phyloP scores from a whole-genome alignment of 2,888 invertebrate species.

The Platycnemis pennipes region DNA sequence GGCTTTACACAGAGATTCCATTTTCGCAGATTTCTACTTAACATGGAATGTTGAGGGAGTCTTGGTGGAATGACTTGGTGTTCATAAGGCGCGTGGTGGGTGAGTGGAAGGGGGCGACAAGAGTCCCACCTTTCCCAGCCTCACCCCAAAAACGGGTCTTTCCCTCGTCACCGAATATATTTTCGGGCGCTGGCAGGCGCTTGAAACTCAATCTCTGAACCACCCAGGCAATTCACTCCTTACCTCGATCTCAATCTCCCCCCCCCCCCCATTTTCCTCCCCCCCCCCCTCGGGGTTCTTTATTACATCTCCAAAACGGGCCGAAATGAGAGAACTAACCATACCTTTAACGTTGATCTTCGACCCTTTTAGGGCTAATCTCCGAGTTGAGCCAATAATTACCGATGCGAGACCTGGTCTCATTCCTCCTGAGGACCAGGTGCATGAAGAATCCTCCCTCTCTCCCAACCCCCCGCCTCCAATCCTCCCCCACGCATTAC shows the following conservation, averaged over 20 bases:
- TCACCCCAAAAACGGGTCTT: neutral
- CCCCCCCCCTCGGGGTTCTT: neutral
- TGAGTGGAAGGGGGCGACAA: neutral
- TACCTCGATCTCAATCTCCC: too few species aligned
- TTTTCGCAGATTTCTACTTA: neutral
- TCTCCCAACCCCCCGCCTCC: neutral
- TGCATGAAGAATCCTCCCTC: neutral
- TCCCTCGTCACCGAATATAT: neutral
- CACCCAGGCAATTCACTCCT: neutral
- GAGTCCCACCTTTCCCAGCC: neutral
- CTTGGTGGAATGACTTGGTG: neutral
- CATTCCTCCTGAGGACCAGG: neutral
- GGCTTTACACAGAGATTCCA: neutral
- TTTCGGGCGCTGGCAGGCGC: neutral
- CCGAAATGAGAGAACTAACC: constrained; percentile 1
- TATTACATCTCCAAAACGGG: constrained; percentile 32
- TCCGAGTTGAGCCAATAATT: constrained; percentile 14
- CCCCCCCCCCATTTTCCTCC: neutral
- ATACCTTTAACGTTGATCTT: constrained; percentile 7
- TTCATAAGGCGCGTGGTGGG: neutral
- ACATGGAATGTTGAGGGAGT: neutral
- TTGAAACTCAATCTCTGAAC: neutral
- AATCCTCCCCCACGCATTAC: neutral
- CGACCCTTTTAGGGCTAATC: constrained; percentile 19
- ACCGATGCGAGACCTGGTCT: constrained; percentile 1